Base-by-base conservation (phyloP, 2,888 invertebrate genomes). In the Athetis lepigone region DNA sequence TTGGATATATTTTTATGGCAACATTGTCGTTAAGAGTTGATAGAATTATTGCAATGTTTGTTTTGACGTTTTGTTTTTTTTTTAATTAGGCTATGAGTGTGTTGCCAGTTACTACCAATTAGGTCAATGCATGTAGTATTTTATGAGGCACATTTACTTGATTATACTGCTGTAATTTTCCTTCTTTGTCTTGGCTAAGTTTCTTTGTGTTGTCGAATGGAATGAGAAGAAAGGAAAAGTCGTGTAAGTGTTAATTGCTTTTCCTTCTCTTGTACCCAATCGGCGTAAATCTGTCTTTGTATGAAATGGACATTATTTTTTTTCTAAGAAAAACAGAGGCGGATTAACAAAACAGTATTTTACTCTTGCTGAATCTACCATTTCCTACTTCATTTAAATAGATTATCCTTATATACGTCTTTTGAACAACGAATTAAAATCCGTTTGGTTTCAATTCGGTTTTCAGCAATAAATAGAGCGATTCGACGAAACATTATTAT, bases 1-100 rank as follows among this genome's bases (percentile, higher is more conserved):
- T 71, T 56, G 64, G 57, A 69, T 78, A 66, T 75, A 72, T 77
- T 81, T 87, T 86, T 86, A 88, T 78, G 77, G 78, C 82, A 77
- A 78, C 77, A 77, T 69, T 75, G 61, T 69, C 75, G 70, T 87
- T 83, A 86, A 87, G 75, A 63, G 61, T 61, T 74, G 78, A 82
- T 84, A 75, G 75, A 75, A 65, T 77, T 75, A 76, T 73, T 77
- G 77, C 75, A 69, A 73, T 79, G 79, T 80, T 79, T 84, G 80
- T 81, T 78, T 81, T 73, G 67, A 75, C 64, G 57, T 72, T 55
- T 70, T 67, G 45, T 57, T 66, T 66, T 57, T 67, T 67, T 77
- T 71, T 66, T 70, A 62, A 75, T 73, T 76, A 72, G 36, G 13
- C 7, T 47, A 21, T 56, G n/a, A n/a, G n/a, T n/a, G n/a, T n/a